Base-by-base conservation (phyloP, 2,888 invertebrate species). In the Galeruca laticollis region DNA sequence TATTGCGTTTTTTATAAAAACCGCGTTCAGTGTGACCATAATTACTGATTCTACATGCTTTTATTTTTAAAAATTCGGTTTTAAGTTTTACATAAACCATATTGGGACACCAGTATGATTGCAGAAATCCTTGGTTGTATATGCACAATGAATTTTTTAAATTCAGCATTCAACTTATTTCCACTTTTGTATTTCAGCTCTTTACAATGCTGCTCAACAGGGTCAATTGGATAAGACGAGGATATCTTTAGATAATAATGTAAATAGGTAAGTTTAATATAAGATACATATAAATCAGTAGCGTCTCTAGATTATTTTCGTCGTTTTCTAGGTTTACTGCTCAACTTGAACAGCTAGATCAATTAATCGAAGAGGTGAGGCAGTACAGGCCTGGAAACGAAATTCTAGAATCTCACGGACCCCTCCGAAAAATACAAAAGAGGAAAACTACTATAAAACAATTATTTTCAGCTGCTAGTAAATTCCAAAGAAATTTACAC, bases 151-250 rank as follows among this genome's bases (percentile, higher is more conserved):
- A 26, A 26, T 26, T 26, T 26, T 37, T 10, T 10, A 11, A 37
- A 37, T 33, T 33, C 33, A 2, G 33, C 37, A 40, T n/a, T 40
- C 5, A n/a, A 40, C 40, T n/a, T 37, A n/a, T 40, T 40, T n/a
- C 4, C n/a, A 40, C 2, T 68, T 49, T 74, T 75, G 82, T 87
- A 85, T 91, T 90, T 31, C 90, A 97, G 98, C 96, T 64, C 88
- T 98, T 59, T 97, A 98, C 84, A 94, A 95, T 43, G 98, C 98
- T 6, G 96, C 98, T 43, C 98, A 98, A 87, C 95, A 97, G 86
- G 97, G 96, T 63, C 96, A 98, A 85, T 86, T 96, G 81, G 97
- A 97, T 81, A 95, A 96, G 83, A 95, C 96, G 9, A 90, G 94
- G 79, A 94, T 94, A 65, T 96, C 98, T 81, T 87, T 98, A 1